phyloP scores from a whole-genome alignment of 2,888 invertebrate species.

The Drosophila atripex region DNA sequence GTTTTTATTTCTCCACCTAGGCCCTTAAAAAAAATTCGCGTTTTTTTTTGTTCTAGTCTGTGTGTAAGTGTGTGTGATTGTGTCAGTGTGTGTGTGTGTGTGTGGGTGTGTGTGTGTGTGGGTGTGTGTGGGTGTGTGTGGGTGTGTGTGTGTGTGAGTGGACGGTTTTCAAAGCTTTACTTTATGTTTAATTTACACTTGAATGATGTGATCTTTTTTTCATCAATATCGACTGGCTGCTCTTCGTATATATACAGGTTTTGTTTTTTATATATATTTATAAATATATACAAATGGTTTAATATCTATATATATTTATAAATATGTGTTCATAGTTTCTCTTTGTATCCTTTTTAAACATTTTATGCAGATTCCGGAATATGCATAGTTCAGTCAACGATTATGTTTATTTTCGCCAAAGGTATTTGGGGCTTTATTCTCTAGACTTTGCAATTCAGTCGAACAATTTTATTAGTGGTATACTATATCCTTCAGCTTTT shows the following conservation, averaged over 20 bases:
- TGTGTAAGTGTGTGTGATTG: slow-evolving; percentile 15
- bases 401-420: slow-evolving; percentile 27
- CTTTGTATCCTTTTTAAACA: slow-evolving; percentile 46
- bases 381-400: slow-evolving; percentile 68
- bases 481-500: slow-evolving; percentile 26
- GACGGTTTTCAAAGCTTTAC: slow-evolving; percentile 82
- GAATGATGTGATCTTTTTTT: slow-evolving; percentile 28
- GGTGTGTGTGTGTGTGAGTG: slow-evolving; percentile 77
- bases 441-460: slow-evolving; percentile 25
- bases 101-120: slow-evolving; percentile 69
- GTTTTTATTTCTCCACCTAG: neutral
- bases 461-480: slow-evolving; percentile 16
- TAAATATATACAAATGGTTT: slow-evolving; percentile 19
- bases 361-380: slow-evolving; percentile 49
- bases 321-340: slow-evolving; percentile 36
- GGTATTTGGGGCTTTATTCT: slow-evolving; percentile 1
- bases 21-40: neutral
- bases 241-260: slow-evolving; percentile 21
- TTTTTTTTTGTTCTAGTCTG: neutral
- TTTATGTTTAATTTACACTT: slow-evolving; percentile 51
- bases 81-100: too few relatives aligned
- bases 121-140: slow-evolving; percentile 69
- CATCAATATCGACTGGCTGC: slow-evolving; percentile 26
- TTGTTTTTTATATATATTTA: slow-evolving; percentile 14
- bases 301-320: slow-evolving; percentile 27